Base-by-base conservation (phyloP, 2,797 vertebrate genomes). In the Gobionotothen gibberifrons region DNA sequence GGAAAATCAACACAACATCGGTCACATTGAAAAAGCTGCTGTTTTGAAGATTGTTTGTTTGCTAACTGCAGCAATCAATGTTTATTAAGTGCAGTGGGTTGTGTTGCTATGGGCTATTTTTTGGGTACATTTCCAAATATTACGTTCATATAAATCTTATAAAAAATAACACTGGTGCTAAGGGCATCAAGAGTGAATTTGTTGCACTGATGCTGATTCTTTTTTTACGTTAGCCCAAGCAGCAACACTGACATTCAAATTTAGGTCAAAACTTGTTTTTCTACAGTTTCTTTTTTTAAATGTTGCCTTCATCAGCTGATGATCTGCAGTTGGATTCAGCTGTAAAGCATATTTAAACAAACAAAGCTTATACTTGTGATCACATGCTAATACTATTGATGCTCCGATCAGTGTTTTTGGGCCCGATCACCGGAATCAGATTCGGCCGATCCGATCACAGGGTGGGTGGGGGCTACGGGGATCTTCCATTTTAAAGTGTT, bases 31-130 rank as follows among this genome's bases (percentile, higher is more conserved):
- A 44, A 29, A 42, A 39, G 29, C 13, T 39, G 44, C 36, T 5
- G 36, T 39, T 72, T 44, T 64, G 19, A 53, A 57, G 57, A 36
- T 44, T 46, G 15, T 49, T 51, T 21, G 32, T 43, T 46, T 63
- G 43, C 32, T 67, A 29, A 57, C 17, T 17, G 19, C 58, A 48
- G 22, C 19, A 66, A 40, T 43, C 51, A 54, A 44, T 58, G 57
- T 59, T 64, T 69, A 9, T 46, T 5, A 43, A 60, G 59, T 15
- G 36, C 43, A 51, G 64, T 40, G 16, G 22, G 68, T 53, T 68
- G 52, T 57, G 26, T 57, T 0, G 47, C 76, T n/a, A 16, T 2
- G 13, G 58, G 69, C 62, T 63, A 3, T 63, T 53, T 59, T 70
- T 0, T 7, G 8, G 4, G 5, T n/a, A 9, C 36, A 36, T 36